Evolutionary conservation across 2,888 invertebrate species (phyloP), one percentile per base, ranked within the genome.

Genomic region (Pheosia tremula): DNA sequence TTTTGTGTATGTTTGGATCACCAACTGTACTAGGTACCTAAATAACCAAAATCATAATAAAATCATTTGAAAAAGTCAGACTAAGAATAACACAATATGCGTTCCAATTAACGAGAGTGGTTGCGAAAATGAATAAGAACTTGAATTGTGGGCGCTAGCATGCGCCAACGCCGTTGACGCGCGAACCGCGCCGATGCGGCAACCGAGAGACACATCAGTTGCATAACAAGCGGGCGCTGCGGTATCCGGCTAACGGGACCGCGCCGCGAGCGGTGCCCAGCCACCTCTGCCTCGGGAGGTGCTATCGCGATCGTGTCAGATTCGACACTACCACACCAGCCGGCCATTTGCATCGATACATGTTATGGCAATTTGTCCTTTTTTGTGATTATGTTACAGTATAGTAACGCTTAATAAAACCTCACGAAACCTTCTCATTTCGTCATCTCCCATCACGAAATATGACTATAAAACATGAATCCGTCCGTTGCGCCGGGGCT

Each of bases 201-300:
- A 71, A 71, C 71, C 75, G 81, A 82, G 83, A 81, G 82, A 85
- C 82, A 83, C 86, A 84, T 88, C 85, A 79, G 84, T 91, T 90
- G 90, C 91, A 91, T 91, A 91, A 91, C 86, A 85, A 91, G 87
- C 87, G 84, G 77, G 82, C 83, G 81, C 78, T 72, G 67, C 82
- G 84, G 85, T 79, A 82, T 91, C 88, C 91, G 89, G 81, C 79
- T 92, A 91, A 91, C 91, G 91, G 91, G 83, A 89, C 82, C 69
- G 71, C 72, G 79, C 79, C 72, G 79, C 77, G 83, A 79, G 80
- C 76, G 81, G 78, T 78, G 75, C 73, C 73, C 68, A 76, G 66
- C 71, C 79, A 73, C 71, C 78, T 76, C 75, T 63, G 71, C 72
- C 77, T 79, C 75, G 75, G 82, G 77, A 82, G 80, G 74, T 75